Percentiles rank a stretch among this genome's conserved stretches.
Evolutionary conservation across 92 coral and sea anemone genomes (phyloP).

Genomic region (Pocillopora meandrina): DNA sequence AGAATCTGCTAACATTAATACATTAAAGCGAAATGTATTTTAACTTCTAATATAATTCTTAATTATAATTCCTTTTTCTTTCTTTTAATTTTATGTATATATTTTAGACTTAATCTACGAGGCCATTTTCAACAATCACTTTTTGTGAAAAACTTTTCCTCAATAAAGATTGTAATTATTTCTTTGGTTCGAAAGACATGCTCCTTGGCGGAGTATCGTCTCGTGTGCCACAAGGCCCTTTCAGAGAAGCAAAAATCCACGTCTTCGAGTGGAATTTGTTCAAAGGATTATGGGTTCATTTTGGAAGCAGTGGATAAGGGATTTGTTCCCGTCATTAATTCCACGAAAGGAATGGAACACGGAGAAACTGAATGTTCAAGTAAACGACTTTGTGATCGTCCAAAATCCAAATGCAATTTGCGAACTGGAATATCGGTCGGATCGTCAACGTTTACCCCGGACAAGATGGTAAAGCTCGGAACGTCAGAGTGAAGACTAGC

Average conservation of each 20-base stretch:
- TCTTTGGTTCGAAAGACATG: conserved; percentile 57
- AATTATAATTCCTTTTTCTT: too few species aligned
- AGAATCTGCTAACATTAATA: too few species aligned
- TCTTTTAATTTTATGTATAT: too few species aligned
- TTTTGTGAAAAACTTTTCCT: too few species aligned
- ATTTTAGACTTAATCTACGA: too few species aligned
- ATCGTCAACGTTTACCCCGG: conserved; percentile 48
- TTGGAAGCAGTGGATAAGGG: conserved; percentile 64
- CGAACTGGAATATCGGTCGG: conserved; percentile 50
- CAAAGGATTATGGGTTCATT: conserved; percentile 50
- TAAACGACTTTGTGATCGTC: conserved; percentile 49
- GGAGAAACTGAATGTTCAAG: conserved; percentile 45
- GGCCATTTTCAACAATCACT: too few species aligned
- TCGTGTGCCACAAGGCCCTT: conserved; percentile 68
- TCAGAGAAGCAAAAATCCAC: conserved; percentile 55
- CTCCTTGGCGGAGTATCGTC: conserved; percentile 62
- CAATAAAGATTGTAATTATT: too few species aligned
- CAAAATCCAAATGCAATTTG: conserved; percentile 47
- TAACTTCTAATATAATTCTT: too few species aligned
- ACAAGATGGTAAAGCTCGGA: conserved; percentile 44
- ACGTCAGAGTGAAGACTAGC: conserved; percentile 18
- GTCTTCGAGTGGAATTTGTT: conserved; percentile 56
- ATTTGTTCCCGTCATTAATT: conserved; percentile 61
- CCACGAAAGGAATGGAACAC: conserved; percentile 53
- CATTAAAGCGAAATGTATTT: too few species aligned